A percentile compares a stretch with the other conserved stretches of the same genome.
These are phyloP conservation scores for Callitettix versicolor DNA, from an alignment of 1,140 invertebrate genomes.

Conservation along the genomic window DNA sequence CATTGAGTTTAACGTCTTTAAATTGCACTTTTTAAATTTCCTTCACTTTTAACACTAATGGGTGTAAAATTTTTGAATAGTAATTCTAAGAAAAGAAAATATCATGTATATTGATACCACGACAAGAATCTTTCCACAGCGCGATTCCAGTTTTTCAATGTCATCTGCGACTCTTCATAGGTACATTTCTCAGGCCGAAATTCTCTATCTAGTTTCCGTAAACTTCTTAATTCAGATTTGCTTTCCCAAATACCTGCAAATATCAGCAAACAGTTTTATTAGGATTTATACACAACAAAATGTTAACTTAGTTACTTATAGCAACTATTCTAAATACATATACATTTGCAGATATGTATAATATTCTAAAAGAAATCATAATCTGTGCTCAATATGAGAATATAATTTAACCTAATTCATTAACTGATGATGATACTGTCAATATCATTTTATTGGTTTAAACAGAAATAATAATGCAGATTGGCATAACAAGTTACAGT, in stretches of 20 bases:
- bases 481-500: too few species aligned
- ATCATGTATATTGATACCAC: constrained; percentile 41
- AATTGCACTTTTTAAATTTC: too few species aligned
- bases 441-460: neutral
- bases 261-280: constrained; percentile 5
- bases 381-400: neutral
- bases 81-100: too few species aligned
- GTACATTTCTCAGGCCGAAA: constrained; percentile 47
- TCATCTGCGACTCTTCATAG: constrained; percentile 34
- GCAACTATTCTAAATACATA: neutral
- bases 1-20: too few species aligned
- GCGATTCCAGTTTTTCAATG: constrained; percentile 49
- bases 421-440: neutral
- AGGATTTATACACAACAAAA: neutral
- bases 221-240: constrained; percentile 48
- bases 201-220: constrained; percentile 45
- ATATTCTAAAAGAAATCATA: neutral
- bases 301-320: neutral
- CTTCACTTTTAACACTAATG: too few species aligned
- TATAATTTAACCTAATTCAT: neutral
- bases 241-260: constrained; percentile 56
- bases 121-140: constrained; percentile 53
- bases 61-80: too few species aligned
- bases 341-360: too few species aligned
- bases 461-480: neutral